Conservation (phyloP, 1,140 invertebrate species). For the Contarinia nasturtii region DNA sequence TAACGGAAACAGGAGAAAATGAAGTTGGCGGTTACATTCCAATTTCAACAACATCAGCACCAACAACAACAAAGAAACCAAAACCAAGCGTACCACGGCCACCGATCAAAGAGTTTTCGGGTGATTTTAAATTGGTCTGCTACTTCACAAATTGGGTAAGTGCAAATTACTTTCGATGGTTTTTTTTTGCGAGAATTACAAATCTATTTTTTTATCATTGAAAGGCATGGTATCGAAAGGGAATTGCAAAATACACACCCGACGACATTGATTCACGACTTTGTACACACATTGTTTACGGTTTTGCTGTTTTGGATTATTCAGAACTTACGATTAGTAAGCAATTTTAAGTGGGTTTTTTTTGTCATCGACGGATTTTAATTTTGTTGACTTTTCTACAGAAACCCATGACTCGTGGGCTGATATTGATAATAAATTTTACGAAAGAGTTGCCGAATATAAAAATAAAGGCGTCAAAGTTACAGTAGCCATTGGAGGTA, state of each 20-base stretch:
- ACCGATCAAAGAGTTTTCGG: constrained; percentile 24
- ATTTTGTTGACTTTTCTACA: too few relatives aligned
- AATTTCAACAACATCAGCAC: constrained; percentile 10
- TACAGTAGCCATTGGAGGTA: constrained; percentile 48
- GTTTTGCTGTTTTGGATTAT: constrained; percentile 70
- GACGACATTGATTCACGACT: constrained; percentile 69
- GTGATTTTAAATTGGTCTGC: constrained; percentile 60
- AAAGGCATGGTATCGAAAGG: constrained; percentile 79
- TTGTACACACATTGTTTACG: constrained; percentile 83
- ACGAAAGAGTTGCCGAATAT: constrained; percentile 55
- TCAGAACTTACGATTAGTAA: constrained; percentile 49
- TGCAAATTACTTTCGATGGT: too few relatives aligned
- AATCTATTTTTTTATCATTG: too few relatives aligned
- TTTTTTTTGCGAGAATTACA: too few relatives aligned
- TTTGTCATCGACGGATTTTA: too few relatives aligned
- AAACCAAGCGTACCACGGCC: constrained; percentile 19
- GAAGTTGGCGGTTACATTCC: constrained; percentile 5
- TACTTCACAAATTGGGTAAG: constrained; percentile 93
- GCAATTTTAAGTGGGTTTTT: too few relatives aligned
- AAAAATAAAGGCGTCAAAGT: constrained; percentile 69
- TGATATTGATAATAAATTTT: constrained; percentile 73
- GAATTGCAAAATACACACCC: constrained; percentile 58
- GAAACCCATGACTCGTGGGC: constrained; percentile 71
- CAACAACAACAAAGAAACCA: constrained; percentile 15
- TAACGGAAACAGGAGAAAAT: constrained; percentile 1